Percentiles rank a stretch among this genome's conserved stretches.
Conservation (phyloP, 2,113 vertebrate species). For the Sinocyclocheilus anophthalmus region DNA sequence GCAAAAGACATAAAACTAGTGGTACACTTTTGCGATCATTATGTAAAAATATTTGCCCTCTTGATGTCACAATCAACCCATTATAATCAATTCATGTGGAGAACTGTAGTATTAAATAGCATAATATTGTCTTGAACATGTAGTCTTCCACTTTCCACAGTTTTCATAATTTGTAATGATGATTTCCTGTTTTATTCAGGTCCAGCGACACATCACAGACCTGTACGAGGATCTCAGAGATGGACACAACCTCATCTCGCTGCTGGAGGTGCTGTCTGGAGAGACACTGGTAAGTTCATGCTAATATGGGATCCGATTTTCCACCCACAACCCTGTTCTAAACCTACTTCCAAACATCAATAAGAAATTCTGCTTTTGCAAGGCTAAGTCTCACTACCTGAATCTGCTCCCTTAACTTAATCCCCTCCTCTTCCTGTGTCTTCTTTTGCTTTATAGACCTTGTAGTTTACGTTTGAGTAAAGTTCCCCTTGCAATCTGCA, state of each 20-base stretch:
- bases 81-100: not conserved
- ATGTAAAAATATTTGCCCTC: not conserved
- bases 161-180: not conserved
- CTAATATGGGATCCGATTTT: constrained; percentile 38
- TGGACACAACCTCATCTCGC: constrained; percentile 96
- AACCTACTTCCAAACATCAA: constrained; percentile 2
- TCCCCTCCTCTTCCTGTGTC: not conserved
- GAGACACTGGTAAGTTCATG: constrained; percentile 85
- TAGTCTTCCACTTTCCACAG: not conserved
- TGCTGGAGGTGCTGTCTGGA: constrained; percentile 95
- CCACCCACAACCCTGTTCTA: not conserved
- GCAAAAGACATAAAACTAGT: not conserved
- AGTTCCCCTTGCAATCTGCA: constrained; percentile 29
- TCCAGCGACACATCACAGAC: constrained; percentile 90
- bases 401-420: constrained; percentile 40
- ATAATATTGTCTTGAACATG: not conserved
- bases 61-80: not conserved
- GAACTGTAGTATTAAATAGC: not conserved
- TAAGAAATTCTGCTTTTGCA: constrained; percentile 26
- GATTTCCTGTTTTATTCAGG: constrained; percentile 65
- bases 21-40: not conserved
- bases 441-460: constrained; percentile 23
- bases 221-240: constrained; percentile 95
- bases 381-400: constrained; percentile 47
- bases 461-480: constrained; percentile 23